A percentile compares a stretch with the other conserved stretches of the same genome.
phyloP scores from a whole-genome alignment of 2,113 vertebrate species.

The Tyrannus savana region DNA sequence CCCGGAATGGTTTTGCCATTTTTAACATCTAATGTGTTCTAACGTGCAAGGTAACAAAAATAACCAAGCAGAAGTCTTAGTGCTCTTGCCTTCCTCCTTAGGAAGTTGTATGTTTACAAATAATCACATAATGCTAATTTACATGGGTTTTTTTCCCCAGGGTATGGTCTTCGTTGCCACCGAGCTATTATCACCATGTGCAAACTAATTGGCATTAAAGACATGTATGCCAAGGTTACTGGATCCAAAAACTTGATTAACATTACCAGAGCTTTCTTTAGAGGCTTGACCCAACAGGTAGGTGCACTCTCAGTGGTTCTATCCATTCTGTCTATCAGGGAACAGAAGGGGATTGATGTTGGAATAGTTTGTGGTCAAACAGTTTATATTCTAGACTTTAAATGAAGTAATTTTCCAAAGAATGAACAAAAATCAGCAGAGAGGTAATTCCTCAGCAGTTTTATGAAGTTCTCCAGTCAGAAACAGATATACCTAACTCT shows the following conservation, averaged over 20 bases:
- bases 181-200: slow-evolving; percentile 92
- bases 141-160: slow-evolving; percentile 53
- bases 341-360: neutral
- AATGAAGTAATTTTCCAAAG: neutral
- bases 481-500: neutral
- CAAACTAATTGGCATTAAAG: slow-evolving; percentile 90
- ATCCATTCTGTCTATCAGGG: neutral
- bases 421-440: neutral
- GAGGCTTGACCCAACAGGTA: slow-evolving; percentile 86
- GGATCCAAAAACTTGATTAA: slow-evolving; percentile 89
- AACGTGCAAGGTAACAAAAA: neutral
- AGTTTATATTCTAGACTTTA: neutral
- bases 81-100: neutral
- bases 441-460: neutral
- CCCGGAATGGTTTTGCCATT: neutral
- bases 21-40: neutral
- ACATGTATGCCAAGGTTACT: slow-evolving; percentile 91
- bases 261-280: slow-evolving; percentile 89
- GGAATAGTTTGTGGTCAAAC: neutral
- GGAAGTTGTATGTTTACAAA: neutral
- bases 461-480: neutral
- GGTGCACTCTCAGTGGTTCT: neutral
- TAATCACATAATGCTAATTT: neutral
- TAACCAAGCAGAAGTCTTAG: neutral
- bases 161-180: slow-evolving; percentile 92